Conservation (phyloP, 2,113 vertebrate genomes). For the Bubo scandiacus region DNA sequence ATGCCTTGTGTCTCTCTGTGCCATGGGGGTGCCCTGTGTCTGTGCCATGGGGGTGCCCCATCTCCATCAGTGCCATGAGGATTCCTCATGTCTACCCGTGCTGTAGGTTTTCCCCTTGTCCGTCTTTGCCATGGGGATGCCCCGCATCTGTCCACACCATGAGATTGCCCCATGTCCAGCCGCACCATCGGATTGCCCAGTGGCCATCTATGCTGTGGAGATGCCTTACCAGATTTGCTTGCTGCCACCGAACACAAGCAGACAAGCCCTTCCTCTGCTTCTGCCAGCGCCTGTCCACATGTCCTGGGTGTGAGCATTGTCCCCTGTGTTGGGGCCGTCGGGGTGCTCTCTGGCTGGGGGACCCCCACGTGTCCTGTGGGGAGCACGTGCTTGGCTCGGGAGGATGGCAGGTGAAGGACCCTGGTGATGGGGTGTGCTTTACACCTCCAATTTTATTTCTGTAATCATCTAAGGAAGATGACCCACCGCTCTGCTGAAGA, state of each 20-base stretch:
- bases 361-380: fast-evolving
- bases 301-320: neutral
- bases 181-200: fast-evolving
- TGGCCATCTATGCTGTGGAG: fast-evolving
- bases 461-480: neutral
- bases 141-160: fast-evolving
- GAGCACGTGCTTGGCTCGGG: fast-evolving
- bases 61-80: fast-evolving
- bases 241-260: neutral
- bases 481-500: neutral
- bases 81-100: neutral
- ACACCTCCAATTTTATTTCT: neutral
- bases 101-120: neutral
- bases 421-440: neutral
- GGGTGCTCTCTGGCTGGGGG: neutral
- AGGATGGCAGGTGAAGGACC: neutral
- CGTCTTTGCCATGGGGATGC: neutral
- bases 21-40: too few relatives aligned
- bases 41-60: neutral
- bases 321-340: fast-evolving
- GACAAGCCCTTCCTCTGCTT: neutral
- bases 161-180: neutral
- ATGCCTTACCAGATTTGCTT: neutral
- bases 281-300: neutral
- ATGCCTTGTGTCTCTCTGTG: neutral